Conservation (phyloP, 2,113 vertebrate species). For the Eidolon helvum region DNA sequence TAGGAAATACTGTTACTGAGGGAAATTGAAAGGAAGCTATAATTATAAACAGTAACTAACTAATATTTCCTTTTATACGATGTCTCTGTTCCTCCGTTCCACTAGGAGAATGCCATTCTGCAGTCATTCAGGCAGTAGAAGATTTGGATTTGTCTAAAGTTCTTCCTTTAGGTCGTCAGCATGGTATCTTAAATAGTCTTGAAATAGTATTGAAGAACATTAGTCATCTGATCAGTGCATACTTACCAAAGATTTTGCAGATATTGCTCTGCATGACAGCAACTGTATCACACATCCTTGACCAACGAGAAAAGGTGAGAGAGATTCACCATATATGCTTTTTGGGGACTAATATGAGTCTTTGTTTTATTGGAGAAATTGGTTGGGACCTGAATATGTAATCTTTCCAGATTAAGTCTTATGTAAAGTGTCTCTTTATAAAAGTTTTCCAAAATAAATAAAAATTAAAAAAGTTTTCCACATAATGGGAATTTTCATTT, state of each 20-base stretch:
- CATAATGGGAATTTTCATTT: neutral
- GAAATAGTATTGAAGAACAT: slow-evolving; percentile 92
- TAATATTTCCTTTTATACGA: neutral
- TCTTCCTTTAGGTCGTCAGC: slow-evolving; percentile 94
- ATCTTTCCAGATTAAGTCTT: neutral
- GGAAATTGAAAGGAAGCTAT: neutral
- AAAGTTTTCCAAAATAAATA: neutral
- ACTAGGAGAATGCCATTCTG: slow-evolving; percentile 87
- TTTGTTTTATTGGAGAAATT: neutral
- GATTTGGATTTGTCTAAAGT: slow-evolving; percentile 86
- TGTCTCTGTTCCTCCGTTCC: neutral
- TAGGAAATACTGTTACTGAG: neutral
- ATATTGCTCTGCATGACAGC: slow-evolving; percentile 93
- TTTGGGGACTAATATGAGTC: neutral
- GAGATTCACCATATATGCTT: neutral
- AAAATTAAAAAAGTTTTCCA: neutral
- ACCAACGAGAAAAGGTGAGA: slow-evolving; percentile 91
- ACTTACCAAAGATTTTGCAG: slow-evolving; percentile 94
- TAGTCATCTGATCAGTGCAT: slow-evolving; percentile 89
- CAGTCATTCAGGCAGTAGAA: slow-evolving; percentile 88
- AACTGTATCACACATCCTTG: slow-evolving; percentile 86
- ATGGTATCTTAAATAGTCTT: slow-evolving; percentile 92
- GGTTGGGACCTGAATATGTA: neutral
- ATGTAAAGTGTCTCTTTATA: neutral
- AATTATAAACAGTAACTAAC: slow-evolving; percentile 78